Evolutionary conservation across 2,888 invertebrate species (phyloP), one percentile per base, ranked within the genome.

Genomic region (Cosmia pyralina): DNA sequence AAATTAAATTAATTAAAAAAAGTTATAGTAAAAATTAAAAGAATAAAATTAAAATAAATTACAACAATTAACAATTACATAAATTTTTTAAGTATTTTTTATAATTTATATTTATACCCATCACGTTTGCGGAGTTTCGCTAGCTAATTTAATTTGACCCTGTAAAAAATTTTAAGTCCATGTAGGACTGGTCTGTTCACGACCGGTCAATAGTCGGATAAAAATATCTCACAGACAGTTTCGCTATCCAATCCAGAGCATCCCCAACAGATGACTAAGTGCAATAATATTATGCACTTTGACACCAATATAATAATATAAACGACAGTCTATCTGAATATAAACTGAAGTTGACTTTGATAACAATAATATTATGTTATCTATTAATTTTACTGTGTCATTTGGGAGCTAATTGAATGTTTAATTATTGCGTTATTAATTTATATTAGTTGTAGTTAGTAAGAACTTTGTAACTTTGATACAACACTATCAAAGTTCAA

Each of bases 251-350:
- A 13, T 11, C 41, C 22, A 5, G 64, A 64, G 75, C 38, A 59
- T 59, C 63, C 81, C 81, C 72, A 28, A 60, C 6, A 53, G 73
- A 73, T 69, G 71, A 69, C 44, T 52, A 57, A n/a, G n/a, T n/a
- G n/a, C 44, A 74, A 80, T 77, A 71, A 74, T 50, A 69, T 62
- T 66, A 53, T 79, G 65, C 65, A 55, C 79, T 85, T 72, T 85
- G 79, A 79, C 85, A 77, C 60, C 53, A 73, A 76, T 81, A 63
- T 67, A 58, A 72, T 59, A 71, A 41, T 60, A 60, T 60, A 60
- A 59, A 70, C 41, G 17, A 34, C 69, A 4, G 50, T 44, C 53
- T n/a, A 38, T 72, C 48, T 44, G 41, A 69, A 71, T 60, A 70
- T 65, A 72, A 84, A 84, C 67, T 52, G 46, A 64, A 63, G 58